A percentile compares a stretch with the other conserved stretches of the same genome.
These are phyloP conservation scores for Clupea harengus DNA, from an alignment of 2,113 vertebrate genomes.

Conservation along the genomic window DNA sequence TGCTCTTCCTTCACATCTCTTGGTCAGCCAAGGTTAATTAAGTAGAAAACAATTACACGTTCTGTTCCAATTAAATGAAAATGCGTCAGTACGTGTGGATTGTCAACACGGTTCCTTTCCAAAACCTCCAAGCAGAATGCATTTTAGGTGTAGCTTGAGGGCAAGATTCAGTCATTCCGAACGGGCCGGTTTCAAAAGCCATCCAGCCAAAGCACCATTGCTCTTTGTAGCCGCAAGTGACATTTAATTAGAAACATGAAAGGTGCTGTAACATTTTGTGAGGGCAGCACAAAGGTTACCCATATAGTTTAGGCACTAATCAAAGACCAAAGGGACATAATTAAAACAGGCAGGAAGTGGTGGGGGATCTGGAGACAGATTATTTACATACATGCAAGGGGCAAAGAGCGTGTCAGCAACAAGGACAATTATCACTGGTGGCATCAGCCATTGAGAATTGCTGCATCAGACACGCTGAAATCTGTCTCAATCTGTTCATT, in stretches of 20 bases:
- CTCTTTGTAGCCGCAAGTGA: slow-evolving; percentile 24
- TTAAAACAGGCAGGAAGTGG: slow-evolving; percentile 8
- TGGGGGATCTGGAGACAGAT: neutral
- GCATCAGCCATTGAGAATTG: neutral
- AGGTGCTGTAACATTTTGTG: slow-evolving; percentile 31
- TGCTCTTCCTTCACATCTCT: neutral
- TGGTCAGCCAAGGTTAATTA: slow-evolving; percentile 1
- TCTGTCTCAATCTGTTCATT: neutral
- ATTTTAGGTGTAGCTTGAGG: neutral
- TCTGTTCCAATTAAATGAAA: neutral
- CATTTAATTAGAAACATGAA: slow-evolving; percentile 50
- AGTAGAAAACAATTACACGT: slow-evolving; percentile 1
- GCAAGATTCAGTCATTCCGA: slow-evolving; percentile 20
- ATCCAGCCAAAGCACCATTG: slow-evolving; percentile 9
- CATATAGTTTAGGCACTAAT: slow-evolving; percentile 10
- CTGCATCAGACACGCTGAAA: neutral
- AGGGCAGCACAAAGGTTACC: slow-evolving; percentile 31
- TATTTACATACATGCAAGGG: slow-evolving; percentile 23
- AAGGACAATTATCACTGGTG: neutral
- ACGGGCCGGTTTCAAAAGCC: slow-evolving; percentile 32
- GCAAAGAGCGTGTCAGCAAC: neutral
- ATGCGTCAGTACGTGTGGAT: neutral
- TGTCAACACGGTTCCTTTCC: neutral
- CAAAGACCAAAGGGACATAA: slow-evolving; percentile 24
- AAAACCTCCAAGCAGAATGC: neutral